These are phyloP conservation scores for Zele albiditarsus DNA, from an alignment of 2,888 invertebrate species.

Conservation along the genomic window DNA sequence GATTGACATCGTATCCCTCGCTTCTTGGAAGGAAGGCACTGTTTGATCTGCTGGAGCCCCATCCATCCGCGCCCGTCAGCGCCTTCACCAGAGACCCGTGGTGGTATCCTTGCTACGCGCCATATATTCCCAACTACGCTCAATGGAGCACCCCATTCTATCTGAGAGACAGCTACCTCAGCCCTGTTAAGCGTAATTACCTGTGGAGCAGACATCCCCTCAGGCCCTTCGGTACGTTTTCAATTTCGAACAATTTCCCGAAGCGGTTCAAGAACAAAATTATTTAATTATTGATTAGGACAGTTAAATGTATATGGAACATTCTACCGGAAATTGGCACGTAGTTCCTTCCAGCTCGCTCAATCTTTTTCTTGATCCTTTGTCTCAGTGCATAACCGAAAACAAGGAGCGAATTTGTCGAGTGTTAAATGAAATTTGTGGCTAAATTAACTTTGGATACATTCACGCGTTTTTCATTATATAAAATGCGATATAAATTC, in stretches of 20 bases:
- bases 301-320: slow-evolving; percentile 15
- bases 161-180: slow-evolving; percentile 90
- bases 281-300: not conserved
- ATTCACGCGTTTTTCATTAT: too few relatives aligned
- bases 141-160: slow-evolving; percentile 84
- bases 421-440: too few relatives aligned
- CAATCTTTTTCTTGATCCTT: too few relatives aligned
- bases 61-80: slow-evolving; percentile 84
- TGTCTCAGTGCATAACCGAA: too few relatives aligned
- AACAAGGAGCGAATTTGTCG: too few relatives aligned
- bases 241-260: not conserved
- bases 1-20: slow-evolving; percentile 61
- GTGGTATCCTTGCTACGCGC: slow-evolving; percentile 90
- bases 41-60: slow-evolving; percentile 85
- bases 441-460: too few relatives aligned
- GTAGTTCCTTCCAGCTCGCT: too few relatives aligned
- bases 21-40: slow-evolving; percentile 74
- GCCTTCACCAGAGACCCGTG: slow-evolving; percentile 90
- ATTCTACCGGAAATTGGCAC: not conserved
- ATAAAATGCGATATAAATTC: too few relatives aligned
- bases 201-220: slow-evolving; percentile 93
- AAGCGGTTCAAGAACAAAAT: not conserved
- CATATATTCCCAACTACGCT: slow-evolving; percentile 79
- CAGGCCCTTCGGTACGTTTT: slow-evolving; percentile 89
- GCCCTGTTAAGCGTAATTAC: slow-evolving; percentile 92